Evolutionary conservation across 2,797 vertebrate species (phyloP), one percentile per base, ranked within the genome.

Genomic region (Cuculus canorus): DNA sequence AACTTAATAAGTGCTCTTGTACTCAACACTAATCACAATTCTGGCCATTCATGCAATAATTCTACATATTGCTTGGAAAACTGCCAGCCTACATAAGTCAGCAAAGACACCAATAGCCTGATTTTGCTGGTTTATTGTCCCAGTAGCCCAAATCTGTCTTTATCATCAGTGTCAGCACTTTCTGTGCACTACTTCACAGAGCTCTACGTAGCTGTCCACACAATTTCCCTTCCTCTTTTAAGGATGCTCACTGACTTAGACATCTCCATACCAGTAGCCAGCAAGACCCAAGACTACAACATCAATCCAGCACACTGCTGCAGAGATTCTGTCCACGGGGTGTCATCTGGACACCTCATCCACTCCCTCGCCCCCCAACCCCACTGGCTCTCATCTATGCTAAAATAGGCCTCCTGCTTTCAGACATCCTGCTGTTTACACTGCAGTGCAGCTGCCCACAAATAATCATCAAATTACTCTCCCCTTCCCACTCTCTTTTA

Each of bases 141-240:
- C 77, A 84, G 81, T 90, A 92, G 88, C 93, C 93, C 71, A 85
- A 90, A 95, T 93, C 92, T 93, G 90, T 94, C 95, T 94, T 82
- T 57, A 88, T 47, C 66, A 93, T 94, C 70, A 88, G 83, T 63
- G 90, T 96, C 92, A 95, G 90, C 71, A 73, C 75, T 91, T 94
- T 92, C 83, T 15, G 12, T 53, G 90, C 92, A 27, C 92, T 86
- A 65, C 23, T 86, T 95, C 88, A 94, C 90, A 91, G 65, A 61
- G 87, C 47, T 76, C 72, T 82, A 45, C 43, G 16, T 18, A 92
- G 90, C 52, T 60, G 90, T 69, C 92, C 88, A 71, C 48, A 77
- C 43, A 56, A 92, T 91, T 80, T 92, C 52, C 23, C 25, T 79
- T 80, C 63, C 39, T 24, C 16, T 82, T 68, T 53, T 19, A 52